These are phyloP conservation scores for Laticauda colubrina DNA, from an alignment of 2,113 vertebrate species.

Conservation along the genomic window DNA sequence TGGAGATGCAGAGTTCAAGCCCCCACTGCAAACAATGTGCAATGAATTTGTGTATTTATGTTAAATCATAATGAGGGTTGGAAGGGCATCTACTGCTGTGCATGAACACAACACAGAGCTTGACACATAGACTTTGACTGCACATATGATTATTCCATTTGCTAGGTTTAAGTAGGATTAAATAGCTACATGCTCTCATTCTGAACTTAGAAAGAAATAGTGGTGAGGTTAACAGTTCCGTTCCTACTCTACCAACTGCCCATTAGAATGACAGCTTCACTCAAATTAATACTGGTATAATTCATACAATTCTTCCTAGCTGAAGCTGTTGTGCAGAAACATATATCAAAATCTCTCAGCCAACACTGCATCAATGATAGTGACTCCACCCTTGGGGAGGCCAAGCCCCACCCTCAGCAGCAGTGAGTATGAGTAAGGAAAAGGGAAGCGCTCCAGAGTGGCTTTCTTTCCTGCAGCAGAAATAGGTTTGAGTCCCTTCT, in stretches of 20 bases:
- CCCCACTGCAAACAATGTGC: not conserved
- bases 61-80: not conserved
- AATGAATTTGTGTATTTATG: not conserved
- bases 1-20: not conserved
- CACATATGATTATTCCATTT: not conserved
- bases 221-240: not conserved
- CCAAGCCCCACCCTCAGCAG: not conserved
- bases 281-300: not conserved
- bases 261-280: constrained; percentile 7
- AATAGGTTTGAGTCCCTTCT: not conserved
- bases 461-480: not conserved
- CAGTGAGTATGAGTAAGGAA: not conserved
- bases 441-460: not conserved
- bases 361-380: not conserved
- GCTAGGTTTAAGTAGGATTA: not conserved
- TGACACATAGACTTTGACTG: not conserved
- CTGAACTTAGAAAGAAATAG: not conserved
- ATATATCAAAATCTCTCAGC: not conserved
- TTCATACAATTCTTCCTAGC: not conserved
- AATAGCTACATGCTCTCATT: too few relatives aligned
- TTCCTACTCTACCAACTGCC: not conserved
- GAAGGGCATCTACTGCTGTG: not conserved
- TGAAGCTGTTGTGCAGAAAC: not conserved
- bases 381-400: too few relatives aligned
- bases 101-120: not conserved